A percentile compares a stretch with the other conserved stretches of the same genome.
phyloP scores from a whole-genome alignment of 2,888 invertebrate species.

The Ochlodes sylvanus region DNA sequence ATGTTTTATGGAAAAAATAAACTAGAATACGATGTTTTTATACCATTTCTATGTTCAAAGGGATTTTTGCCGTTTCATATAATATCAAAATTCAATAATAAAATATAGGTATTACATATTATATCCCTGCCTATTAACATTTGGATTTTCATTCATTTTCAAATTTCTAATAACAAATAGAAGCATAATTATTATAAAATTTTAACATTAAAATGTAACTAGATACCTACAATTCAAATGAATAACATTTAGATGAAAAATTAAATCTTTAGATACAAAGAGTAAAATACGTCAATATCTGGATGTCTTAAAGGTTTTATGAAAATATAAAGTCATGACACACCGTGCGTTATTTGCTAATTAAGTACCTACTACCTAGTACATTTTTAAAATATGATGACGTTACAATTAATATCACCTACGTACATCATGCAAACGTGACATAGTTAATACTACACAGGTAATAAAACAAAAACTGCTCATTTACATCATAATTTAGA shows the following conservation, averaged over 20 bases:
- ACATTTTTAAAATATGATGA: constrained; percentile 17
- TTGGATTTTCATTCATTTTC: no score
- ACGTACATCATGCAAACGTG: constrained; percentile 28
- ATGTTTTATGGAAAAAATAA: not conserved
- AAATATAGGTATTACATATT: no score
- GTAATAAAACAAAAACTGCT: not conserved
- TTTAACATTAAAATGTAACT: no score
- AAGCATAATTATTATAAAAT: no score
- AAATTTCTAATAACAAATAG: no score
- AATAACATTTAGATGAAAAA: no score
- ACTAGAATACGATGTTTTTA: not conserved
- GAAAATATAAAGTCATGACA: constrained; percentile 25
- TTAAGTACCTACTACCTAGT: constrained; percentile 3
- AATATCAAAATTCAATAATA: no score
- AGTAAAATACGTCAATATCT: not conserved
- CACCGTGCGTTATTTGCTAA: constrained; percentile 7
- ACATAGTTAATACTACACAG: constrained; percentile 13
- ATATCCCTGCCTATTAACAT: no score
- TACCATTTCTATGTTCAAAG: no score
- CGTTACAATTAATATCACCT: constrained; percentile 9
- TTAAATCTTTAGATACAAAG: no score
- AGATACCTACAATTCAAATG: no score
- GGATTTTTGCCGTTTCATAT: no score
- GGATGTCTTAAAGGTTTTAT: not conserved
- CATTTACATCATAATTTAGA: not conserved